Evolutionary conservation across 2,797 vertebrate species (phyloP).

Genomic region (Poliocrania exsul): DNA sequence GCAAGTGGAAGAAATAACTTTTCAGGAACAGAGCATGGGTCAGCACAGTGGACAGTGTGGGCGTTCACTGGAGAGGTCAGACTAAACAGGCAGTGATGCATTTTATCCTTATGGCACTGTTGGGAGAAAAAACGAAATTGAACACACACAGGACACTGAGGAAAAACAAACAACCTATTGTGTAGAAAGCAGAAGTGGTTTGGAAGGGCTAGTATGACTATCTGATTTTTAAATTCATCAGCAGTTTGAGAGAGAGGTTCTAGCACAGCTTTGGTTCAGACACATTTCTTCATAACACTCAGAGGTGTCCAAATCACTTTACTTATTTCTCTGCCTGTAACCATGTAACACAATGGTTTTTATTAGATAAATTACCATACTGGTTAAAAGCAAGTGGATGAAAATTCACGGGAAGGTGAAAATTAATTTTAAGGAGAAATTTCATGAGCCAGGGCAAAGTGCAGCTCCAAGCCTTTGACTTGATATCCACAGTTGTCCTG

Average conservation of each 20-base stretch:
- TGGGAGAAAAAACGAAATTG: constrained; percentile 72
- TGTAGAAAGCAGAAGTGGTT: constrained; percentile 46
- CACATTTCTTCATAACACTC: constrained; percentile 1
- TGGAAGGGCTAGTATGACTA: constrained; percentile 15
- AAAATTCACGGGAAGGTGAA: background rate
- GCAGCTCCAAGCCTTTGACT: background rate
- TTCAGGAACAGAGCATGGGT: constrained; percentile 62
- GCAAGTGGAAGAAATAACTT: constrained; percentile 68
- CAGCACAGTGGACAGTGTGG: constrained; percentile 58
- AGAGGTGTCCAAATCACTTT: constrained; percentile 43
- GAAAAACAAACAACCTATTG: constrained; percentile 72
- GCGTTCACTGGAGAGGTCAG: constrained; percentile 69
- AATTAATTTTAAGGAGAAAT: background rate
- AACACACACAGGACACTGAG: constrained; percentile 51
- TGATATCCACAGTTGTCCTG: background rate
- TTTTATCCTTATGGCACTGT: constrained; percentile 61
- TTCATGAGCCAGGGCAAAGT: background rate
- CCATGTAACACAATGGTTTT: background rate
- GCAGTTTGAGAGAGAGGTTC: background rate
- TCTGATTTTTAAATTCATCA: constrained; percentile 29
- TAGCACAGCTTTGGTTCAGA: constrained; percentile 8
- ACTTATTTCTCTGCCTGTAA: constrained; percentile 14
- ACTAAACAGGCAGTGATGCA: constrained; percentile 73
- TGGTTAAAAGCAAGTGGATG: background rate
- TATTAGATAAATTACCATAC: background rate